A percentile compares a stretch with the other conserved stretches of the same genome.
Evolutionary conservation across 2,888 invertebrate genomes (phyloP).

Genomic region (Drymonia ruficornis): DNA sequence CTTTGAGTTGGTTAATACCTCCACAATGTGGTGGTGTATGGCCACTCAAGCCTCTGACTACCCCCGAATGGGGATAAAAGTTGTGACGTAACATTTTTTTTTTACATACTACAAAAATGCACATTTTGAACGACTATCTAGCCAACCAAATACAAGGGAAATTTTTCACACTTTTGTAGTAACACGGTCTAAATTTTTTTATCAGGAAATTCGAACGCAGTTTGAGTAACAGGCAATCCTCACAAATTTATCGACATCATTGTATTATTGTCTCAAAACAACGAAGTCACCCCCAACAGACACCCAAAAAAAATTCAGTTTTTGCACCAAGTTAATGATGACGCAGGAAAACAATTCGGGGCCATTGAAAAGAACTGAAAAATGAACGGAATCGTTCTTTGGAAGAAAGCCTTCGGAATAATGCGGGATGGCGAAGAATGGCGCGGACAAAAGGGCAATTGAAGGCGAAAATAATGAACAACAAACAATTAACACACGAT

Average conservation of each 20-base stretch:
- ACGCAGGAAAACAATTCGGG: constrained; percentile 73
- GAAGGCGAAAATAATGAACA: constrained; percentile 82
- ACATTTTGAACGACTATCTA: too few relatives aligned
- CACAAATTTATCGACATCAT: neutral
- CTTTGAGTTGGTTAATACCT: too few relatives aligned
- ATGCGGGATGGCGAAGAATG: constrained; percentile 72
- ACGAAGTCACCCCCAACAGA: neutral
- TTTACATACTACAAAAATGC: too few relatives aligned
- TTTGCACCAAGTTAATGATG: constrained; percentile 75
- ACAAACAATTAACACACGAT: constrained; percentile 83
- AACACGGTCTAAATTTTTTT: too few relatives aligned
- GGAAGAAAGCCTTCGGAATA: constrained; percentile 76
- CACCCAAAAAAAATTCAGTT: constrained; percentile 28
- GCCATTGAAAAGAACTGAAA: constrained; percentile 73
- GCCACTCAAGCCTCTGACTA: too few relatives aligned
- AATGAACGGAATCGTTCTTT: constrained; percentile 75
- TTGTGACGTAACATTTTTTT: too few relatives aligned
- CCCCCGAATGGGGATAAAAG: too few relatives aligned
- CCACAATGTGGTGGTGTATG: too few relatives aligned
- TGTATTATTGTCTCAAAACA: neutral
- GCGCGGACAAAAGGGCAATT: constrained; percentile 81
- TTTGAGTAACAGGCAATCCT: neutral
- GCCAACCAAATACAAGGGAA: too few relatives aligned
- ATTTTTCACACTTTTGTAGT: too few relatives aligned
- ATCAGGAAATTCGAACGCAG: too few relatives aligned